A percentile compares a stretch with the other conserved stretches of the same genome.
Evolutionary conservation across 2,888 invertebrate species (phyloP).

Genomic region (Dasypolia templi): DNA sequence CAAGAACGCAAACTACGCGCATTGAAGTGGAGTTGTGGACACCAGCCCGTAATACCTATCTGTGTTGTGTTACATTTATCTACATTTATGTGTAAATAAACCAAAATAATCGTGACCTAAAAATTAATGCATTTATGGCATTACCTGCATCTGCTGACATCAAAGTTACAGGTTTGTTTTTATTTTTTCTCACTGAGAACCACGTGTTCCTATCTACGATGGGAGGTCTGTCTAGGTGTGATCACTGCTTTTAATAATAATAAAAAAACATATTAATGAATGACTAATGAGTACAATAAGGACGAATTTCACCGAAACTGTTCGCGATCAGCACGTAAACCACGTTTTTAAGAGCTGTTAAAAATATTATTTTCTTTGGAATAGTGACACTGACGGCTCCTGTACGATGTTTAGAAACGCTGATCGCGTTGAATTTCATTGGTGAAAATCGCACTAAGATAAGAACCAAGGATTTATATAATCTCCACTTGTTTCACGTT

Average conservation of each 20-base stretch:
- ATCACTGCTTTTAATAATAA: too few relatives aligned
- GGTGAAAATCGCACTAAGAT: too few relatives aligned
- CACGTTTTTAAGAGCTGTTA: too few relatives aligned
- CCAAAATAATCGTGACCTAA: slow-evolving; percentile 5
- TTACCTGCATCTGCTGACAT: not conserved
- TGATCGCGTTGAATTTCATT: too few relatives aligned
- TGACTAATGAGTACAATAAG: not conserved
- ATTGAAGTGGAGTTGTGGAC: too few relatives aligned
- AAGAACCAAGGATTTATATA: slow-evolving; percentile 12
- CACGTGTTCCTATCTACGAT: not conserved
- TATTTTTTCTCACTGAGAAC: not conserved
- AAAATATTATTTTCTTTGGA: too few relatives aligned
- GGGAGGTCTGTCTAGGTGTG: not conserved
- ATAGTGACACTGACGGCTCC: too few relatives aligned
- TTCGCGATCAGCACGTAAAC: too few relatives aligned
- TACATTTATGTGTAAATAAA: not conserved
- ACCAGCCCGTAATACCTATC: too few relatives aligned
- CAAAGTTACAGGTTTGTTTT: not conserved
- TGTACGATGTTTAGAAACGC: too few relatives aligned
- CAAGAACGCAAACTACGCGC: too few relatives aligned
- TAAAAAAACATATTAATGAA: slow-evolving; percentile 9
- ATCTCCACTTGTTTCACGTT: slow-evolving; percentile 17
- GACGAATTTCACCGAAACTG: too few relatives aligned
- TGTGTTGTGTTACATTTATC: not conserved
- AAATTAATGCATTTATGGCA: not conserved